Conservation (phyloP, 2,113 vertebrate genomes). For the Silurus asotus region DNA sequence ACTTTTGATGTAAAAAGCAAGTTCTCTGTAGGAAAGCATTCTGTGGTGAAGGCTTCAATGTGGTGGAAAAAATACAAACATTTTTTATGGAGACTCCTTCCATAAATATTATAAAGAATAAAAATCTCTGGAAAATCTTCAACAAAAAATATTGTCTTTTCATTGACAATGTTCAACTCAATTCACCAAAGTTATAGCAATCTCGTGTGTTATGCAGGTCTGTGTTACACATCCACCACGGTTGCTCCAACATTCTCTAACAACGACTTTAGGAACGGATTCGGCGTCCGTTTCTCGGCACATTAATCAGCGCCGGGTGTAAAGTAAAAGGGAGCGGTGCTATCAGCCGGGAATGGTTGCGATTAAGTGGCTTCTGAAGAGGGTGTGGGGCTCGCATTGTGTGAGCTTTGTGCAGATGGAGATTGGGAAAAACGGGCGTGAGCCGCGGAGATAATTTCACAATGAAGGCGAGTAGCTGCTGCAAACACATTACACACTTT, state of each 20-base stretch:
- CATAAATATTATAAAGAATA: no score
- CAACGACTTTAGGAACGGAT: not conserved
- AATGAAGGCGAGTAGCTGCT: slow-evolving; percentile 20
- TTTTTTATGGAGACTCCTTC: no score
- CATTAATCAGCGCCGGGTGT: not conserved
- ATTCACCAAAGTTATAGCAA: not conserved
- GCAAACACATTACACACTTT: slow-evolving; percentile 32
- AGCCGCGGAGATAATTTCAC: slow-evolving; percentile 45
- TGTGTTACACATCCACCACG: not conserved
- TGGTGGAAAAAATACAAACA: no score
- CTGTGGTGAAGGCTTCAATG: no score
- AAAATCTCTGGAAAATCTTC: no score
- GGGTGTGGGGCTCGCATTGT: slow-evolving; percentile 50
- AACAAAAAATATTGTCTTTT: no score
- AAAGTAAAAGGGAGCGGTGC: slow-evolving; percentile 40
- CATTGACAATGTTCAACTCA: not conserved
- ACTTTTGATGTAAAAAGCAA: no score
- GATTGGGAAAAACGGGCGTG: slow-evolving; percentile 54
- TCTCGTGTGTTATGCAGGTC: not conserved
- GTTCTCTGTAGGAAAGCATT: no score
- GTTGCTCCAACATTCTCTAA: not conserved
- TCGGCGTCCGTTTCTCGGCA: not conserved
- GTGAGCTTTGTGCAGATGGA: slow-evolving; percentile 30
- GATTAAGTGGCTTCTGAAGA: slow-evolving; percentile 54
- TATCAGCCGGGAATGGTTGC: slow-evolving; percentile 19